Evolutionary conservation across 2,888 invertebrate species (phyloP).

Genomic region (Diaprepes abbreviatus): DNA sequence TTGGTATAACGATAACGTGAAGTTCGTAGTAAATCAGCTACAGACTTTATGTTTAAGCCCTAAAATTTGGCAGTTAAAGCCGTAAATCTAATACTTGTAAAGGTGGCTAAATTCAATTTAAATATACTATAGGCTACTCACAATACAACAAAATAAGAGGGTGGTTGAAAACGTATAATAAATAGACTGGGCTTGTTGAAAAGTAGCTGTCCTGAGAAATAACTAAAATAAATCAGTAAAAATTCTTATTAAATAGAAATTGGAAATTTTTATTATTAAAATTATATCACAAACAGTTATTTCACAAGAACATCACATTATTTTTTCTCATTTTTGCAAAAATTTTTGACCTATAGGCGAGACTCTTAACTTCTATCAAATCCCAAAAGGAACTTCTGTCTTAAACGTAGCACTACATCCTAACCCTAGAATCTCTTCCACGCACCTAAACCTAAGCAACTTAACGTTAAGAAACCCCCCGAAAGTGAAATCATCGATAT

Average conservation of each 20-base stretch:
- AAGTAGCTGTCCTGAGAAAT: too few relatives aligned
- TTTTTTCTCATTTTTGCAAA: slow-evolving; percentile 30
- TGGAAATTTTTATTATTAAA: slow-evolving; percentile 29
- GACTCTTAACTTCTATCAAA: slow-evolving; percentile 19
- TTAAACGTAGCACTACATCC: slow-evolving; percentile 27
- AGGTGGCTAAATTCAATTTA: too few relatives aligned
- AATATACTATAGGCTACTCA: too few relatives aligned
- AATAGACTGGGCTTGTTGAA: too few relatives aligned
- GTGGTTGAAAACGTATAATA: too few relatives aligned
- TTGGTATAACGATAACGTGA: too few relatives aligned
- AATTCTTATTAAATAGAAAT: background rate
- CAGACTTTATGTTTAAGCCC: too few relatives aligned
- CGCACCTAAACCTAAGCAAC: slow-evolving; percentile 28
- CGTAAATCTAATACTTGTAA: too few relatives aligned
- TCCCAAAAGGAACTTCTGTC: slow-evolving; percentile 28
- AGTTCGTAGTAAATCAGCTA: too few relatives aligned
- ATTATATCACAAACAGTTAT: slow-evolving; percentile 12
- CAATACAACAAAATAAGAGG: too few relatives aligned
- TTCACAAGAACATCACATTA: slow-evolving; percentile 22
- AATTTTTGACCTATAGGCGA: slow-evolving; percentile 28
- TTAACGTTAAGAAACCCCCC: slow-evolving; percentile 34
- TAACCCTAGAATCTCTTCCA: slow-evolving; percentile 25
- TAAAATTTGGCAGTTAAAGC: too few relatives aligned
- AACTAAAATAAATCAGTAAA: background rate
- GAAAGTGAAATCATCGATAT: slow-evolving; percentile 14